These are phyloP conservation scores for Cathartes aura DNA, from an alignment of 2,113 vertebrate species.

Conservation along the genomic window DNA sequence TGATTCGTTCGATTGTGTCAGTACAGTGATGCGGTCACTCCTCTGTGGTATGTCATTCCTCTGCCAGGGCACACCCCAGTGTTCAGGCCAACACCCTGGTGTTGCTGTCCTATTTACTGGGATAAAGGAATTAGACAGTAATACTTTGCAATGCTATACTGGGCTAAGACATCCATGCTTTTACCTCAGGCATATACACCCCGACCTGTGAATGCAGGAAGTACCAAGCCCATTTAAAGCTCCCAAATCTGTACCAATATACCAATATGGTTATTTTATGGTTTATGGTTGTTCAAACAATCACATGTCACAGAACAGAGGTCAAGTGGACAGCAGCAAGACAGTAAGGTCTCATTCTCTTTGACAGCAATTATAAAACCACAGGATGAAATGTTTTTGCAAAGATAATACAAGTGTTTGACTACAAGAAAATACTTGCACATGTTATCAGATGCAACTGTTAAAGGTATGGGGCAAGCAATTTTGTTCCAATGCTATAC, in stretches of 20 bases:
- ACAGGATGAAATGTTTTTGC: not conserved
- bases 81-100: not conserved
- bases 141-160: not conserved
- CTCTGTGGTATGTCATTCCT: not conserved
- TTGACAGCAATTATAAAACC: not conserved
- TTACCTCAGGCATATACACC: accelerated
- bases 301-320: not conserved
- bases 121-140: not conserved
- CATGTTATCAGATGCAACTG: not conserved
- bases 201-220: accelerated
- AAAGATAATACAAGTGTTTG: not conserved
- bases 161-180: not conserved
- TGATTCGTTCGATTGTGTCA: not conserved
- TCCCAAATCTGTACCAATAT: not conserved
- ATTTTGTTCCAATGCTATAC: too few species aligned
- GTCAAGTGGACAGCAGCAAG: not conserved
- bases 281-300: not conserved
- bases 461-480: not conserved
- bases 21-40: not conserved
- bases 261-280: not conserved
- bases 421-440: not conserved
- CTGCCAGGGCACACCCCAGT: not conserved
- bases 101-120: not conserved
- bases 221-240: not conserved
- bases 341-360: not conserved